A percentile compares a stretch with the other conserved stretches of the same genome.
Evolutionary conservation across 2,888 invertebrate species (phyloP).

Genomic region (Tetramorium bicarinatum): DNA sequence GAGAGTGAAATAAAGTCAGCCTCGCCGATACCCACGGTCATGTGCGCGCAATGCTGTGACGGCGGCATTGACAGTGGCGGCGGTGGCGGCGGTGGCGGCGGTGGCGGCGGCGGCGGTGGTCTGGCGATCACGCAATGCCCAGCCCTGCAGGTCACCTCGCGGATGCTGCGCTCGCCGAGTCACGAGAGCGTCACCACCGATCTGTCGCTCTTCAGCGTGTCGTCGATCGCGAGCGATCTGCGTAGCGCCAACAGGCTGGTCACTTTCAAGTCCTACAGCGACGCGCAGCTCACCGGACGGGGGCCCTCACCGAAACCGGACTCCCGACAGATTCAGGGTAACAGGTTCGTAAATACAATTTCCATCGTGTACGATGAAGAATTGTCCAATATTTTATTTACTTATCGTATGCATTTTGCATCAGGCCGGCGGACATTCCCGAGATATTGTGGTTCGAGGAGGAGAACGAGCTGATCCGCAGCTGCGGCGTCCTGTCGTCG

Average conservation of each 20-base stretch:
- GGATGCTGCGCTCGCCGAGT: conserved; percentile 92
- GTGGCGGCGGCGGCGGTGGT: conserved; percentile 44
- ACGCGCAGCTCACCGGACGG: conserved; percentile 87
- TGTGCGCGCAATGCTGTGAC: conserved; percentile 63
- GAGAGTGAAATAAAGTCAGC: conserved; percentile 80
- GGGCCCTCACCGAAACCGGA: conserved; percentile 93
- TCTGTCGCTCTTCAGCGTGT: conserved; percentile 92
- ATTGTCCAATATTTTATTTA: not conserved
- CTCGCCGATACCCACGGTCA: conserved; percentile 75
- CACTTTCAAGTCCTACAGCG: conserved; percentile 87
- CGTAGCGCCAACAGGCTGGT: conserved; percentile 86
- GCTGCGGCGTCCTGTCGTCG: conserved; percentile 93
- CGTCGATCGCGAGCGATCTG: conserved; percentile 89
- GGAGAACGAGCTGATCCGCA: conserved; percentile 92
- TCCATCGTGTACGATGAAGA: not conserved
- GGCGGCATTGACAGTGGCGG: not conserved
- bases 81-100: conserved; percentile 24
- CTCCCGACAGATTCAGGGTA: conserved; percentile 82
- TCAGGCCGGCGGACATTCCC: conserved; percentile 89
- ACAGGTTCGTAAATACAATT: conserved; percentile 76
- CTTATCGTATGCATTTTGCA: not conserved
- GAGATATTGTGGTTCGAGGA: conserved; percentile 91
- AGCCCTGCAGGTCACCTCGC: conserved; percentile 88
- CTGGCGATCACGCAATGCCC: conserved; percentile 85
- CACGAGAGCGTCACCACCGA: conserved; percentile 95